These are phyloP conservation scores for Dipus sagitta DNA, from an alignment of 2,797 vertebrate genomes.

Conservation along the genomic window DNA sequence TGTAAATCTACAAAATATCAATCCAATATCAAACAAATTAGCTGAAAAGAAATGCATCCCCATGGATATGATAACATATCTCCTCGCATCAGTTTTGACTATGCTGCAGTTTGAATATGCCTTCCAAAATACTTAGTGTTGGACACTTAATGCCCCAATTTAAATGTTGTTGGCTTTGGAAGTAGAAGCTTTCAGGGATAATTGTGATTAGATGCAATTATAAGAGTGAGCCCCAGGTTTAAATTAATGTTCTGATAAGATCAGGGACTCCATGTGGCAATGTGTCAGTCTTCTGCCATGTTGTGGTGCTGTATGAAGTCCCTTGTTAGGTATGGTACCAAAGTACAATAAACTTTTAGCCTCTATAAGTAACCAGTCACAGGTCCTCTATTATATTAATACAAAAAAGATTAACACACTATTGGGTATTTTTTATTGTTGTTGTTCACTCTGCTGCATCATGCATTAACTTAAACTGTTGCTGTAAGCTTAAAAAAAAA, in stretches of 20 bases:
- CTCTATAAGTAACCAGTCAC: too few species aligned
- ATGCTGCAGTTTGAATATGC: background rate
- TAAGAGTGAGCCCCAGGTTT: too few species aligned
- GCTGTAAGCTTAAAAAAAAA: background rate
- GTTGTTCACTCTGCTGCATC: too few species aligned
- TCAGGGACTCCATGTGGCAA: too few species aligned
- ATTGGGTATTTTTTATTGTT: too few species aligned
- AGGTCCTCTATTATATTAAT: too few species aligned
- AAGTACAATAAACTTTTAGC: too few species aligned
- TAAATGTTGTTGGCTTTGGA: background rate
- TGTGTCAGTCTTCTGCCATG: too few species aligned
- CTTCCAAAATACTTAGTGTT: background rate
- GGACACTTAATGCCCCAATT: background rate
- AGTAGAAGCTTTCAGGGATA: background rate
- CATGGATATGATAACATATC: background rate
- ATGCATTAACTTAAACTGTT: background rate
- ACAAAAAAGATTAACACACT: too few species aligned
- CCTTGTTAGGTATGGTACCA: too few species aligned
- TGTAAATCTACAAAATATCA: background rate
- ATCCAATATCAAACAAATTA: background rate
- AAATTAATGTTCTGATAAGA: too few species aligned
- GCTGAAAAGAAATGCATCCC: background rate
- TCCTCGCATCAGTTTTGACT: background rate
- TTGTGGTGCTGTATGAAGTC: too few species aligned
- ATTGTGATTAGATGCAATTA: background rate